Base-by-base conservation (phyloP, 1,140 invertebrate genomes). In the Lethocerus indicus region DNA sequence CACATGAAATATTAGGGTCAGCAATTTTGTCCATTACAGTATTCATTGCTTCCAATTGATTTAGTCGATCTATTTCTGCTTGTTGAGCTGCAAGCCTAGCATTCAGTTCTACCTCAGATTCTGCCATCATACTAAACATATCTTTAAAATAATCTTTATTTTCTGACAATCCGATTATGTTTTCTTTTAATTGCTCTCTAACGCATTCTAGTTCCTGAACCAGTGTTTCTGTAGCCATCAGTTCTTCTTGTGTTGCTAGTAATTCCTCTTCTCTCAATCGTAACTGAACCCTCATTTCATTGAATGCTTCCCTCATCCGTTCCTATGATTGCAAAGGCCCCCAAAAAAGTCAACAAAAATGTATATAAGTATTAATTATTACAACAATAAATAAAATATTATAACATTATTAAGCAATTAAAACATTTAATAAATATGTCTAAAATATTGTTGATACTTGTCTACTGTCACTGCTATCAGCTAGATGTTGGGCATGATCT, bases 201-300 rank as follows among this genome's bases (percentile, higher is more conserved):
- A 64, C 54, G 6, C 52, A 50, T n/a, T 56, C 57, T 12, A 65
- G 50, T 51, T 62, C 48, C 12, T 49, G 18, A 3, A 49, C 35
- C 9, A 49, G 39, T 16, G 28, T 28, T 21, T 36, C 32, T 12
- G 48, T 26, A 16, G 24, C 13, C 16, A 49, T n/a, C n/a, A 49
- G 58, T 51, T 60, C 56, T 56, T 63, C 60, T 1, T 60, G 60
- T 18, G 50, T 42, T n/a, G 35, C 42, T 35, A 64, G 58, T n/a
- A 63, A 13, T 32, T 49, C 48, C 3, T 41, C 44, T 23, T 58
- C 55, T 53, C 64, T 66, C 28, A 58, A 54, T 43, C 61, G 59
- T 13, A 66, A 28, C 50, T 64, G 58, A 6, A 35, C 43, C 39
- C 60, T 54, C 49, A 64, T 52, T 13, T 53, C 53, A 13, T 42